phyloP scores from a whole-genome alignment of 1,140 invertebrate genomes.

The Drosophila pallidifrons region DNA sequence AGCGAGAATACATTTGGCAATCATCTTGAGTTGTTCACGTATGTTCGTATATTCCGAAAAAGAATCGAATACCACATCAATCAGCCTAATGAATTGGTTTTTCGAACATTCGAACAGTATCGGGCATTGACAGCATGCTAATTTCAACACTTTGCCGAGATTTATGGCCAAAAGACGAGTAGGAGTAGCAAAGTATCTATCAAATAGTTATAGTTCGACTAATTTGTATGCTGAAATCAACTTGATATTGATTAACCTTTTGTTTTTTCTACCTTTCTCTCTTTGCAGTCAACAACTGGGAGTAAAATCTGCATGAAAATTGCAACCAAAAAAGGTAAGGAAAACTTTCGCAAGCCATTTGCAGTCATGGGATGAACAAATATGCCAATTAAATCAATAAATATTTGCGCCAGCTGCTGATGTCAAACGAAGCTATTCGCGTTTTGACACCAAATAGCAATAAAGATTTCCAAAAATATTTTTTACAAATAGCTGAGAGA shows the following conservation, averaged over 20 bases:
- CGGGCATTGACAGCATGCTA: constrained; percentile 8
- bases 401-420: constrained; percentile 68
- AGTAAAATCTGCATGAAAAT: constrained; percentile 67
- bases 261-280: constrained; percentile 38
- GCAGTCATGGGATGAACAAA: constrained; percentile 38
- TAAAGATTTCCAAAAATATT: constrained; percentile 67
- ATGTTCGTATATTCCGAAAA: not conserved
- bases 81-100: not conserved
- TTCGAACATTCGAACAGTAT: not conserved
- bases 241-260: constrained; percentile 1
- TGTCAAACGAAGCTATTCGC: constrained; percentile 44
- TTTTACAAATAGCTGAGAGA: constrained; percentile 57
- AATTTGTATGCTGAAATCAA: not conserved
- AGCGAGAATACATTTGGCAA: constrained; percentile 19
- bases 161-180: constrained; percentile 5
- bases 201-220: constrained; percentile 1
- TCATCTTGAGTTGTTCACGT: not conserved
- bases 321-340: constrained; percentile 69
- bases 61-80: constrained; percentile 2
- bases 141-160: not conserved
- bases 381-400: constrained; percentile 76
- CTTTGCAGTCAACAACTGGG: constrained; percentile 54
- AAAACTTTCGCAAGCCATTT: constrained; percentile 11
- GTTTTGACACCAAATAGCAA: constrained; percentile 71
- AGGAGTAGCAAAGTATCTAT: constrained; percentile 1